These are phyloP conservation scores for Xiphophorus couchianus DNA, from an alignment of 2,113 vertebrate species.

Conservation along the genomic window DNA sequence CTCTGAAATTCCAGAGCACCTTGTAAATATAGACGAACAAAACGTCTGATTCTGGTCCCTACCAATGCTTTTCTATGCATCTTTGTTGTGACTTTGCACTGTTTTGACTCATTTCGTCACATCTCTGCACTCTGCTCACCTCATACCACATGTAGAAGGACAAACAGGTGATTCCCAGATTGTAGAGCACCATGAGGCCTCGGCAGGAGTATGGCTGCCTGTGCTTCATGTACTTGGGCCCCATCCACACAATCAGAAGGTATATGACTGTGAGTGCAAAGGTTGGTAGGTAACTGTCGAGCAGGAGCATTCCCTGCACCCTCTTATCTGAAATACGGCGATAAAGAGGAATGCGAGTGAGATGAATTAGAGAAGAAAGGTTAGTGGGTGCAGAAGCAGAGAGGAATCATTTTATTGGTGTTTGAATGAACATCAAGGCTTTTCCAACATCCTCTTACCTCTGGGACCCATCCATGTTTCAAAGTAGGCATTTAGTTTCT, in stretches of 20 bases:
- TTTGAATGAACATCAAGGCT: neutral
- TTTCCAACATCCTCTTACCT: constrained; percentile 80
- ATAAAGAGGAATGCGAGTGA: neutral
- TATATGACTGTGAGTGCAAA: constrained; percentile 88
- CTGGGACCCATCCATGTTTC: constrained; percentile 92
- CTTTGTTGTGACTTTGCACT: constrained; percentile 1
- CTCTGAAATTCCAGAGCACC: neutral
- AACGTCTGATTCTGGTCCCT: neutral
- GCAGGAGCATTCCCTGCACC: constrained; percentile 92
- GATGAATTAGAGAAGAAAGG: neutral
- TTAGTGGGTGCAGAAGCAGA: constrained; percentile 4
- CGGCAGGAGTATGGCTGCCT: constrained; percentile 87
- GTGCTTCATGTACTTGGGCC: constrained; percentile 94
- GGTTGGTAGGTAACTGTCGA: constrained; percentile 92
- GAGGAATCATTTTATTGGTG: neutral
- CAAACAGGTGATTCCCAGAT: constrained; percentile 89
- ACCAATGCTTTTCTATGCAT: neutral
- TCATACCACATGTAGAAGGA: constrained; percentile 97
- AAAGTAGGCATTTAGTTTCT: constrained; percentile 88
- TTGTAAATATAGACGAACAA: neutral
- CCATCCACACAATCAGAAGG: constrained; percentile 92
- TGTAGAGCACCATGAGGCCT: constrained; percentile 90
- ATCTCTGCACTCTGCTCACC: constrained; percentile 78
- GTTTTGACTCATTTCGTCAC: constrained; percentile 20
- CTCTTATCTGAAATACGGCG: constrained; percentile 85